Conservation (phyloP, 2,797 vertebrate species). For the Chiroxiphia lanceolata region DNA sequence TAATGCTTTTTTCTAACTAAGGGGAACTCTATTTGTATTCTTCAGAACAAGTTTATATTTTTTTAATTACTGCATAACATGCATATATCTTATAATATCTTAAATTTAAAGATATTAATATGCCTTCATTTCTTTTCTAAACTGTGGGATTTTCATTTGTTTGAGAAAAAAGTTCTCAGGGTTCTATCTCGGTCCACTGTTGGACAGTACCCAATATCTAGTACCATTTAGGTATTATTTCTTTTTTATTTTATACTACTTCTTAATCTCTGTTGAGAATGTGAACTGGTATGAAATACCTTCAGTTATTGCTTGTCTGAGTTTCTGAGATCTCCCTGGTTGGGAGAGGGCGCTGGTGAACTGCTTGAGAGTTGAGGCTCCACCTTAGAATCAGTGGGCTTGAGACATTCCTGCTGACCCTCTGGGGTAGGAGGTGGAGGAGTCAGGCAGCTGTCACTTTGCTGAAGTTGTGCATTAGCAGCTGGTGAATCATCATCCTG, state of each 20-base stretch:
- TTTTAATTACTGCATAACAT: conserved; percentile 22
- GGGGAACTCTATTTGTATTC: not conserved
- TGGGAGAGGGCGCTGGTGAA: conserved; percentile 20
- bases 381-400: not conserved
- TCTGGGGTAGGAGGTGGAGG: not conserved
- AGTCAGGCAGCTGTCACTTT: not conserved
- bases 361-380: not conserved
- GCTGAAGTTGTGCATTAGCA: conserved; percentile 29
- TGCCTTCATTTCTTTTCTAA: not conserved
- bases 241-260: not conserved
- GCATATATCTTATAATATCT: conserved; percentile 31
- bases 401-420: not conserved
- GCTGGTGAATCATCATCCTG: conserved; percentile 54
- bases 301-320: not conserved
- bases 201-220: not conserved
- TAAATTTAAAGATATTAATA: conserved; percentile 34
- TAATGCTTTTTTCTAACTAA: conserved; percentile 17
- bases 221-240: not conserved
- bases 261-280: not conserved
- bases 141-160: not conserved
- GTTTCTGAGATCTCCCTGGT: conserved; percentile 19
- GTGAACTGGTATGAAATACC: not conserved
- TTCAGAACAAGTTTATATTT: not conserved
- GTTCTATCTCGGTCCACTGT: not conserved
- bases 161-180: not conserved